Evolutionary conservation across 2,797 vertebrate species (phyloP), one percentile per base, ranked within the genome.

Genomic region (Gorsachius magnificus): DNA sequence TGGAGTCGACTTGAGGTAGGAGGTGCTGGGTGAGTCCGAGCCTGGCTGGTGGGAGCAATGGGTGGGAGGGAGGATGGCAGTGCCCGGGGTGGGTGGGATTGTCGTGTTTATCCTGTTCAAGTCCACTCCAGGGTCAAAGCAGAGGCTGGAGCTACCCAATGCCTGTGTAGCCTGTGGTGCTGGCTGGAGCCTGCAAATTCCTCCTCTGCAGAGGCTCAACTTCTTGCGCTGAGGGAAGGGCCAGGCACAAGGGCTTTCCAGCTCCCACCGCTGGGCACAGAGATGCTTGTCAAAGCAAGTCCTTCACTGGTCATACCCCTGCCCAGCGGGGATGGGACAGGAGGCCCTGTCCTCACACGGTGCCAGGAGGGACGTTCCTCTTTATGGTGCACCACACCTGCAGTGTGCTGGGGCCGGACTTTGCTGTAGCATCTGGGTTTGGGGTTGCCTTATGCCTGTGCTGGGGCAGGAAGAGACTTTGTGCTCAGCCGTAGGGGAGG

Each of bases 111-210:
- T 69, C 43, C 38, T 33, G 19, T 51, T 48, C 6, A 46, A 50
- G 38, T 70, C 51, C 5, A 22, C 60, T 64, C 48, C 41, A 51
- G 29, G 16, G 16, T 71, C 64, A 64, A 51, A 87, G 71, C 51
- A 36, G 66, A 70, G 15, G 28, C 50, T 4, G 5, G 12, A 57
- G 54, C 19, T 77, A 18, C 13, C 33, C 33, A 3, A 1, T 0
- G 24, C 31, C 66, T 60, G 5, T 0, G 0, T 7, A 66, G 25
- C 29, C 22, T 5, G 25, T 1, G 6, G 41, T n/a, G 38, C 29
- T 77, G 69, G n/a, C 45, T 77, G 46, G 31, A 78, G 50, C 29
- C 48, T 65, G 25, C 54, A n/a, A 22, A 11, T 66, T 19, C 46
- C 6, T 60, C 16, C 16, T 64, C 6, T 7, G 33, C 43, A 50